Conservation (phyloP, 92 coral and sea anemone genomes). For the Epizoanthus stellaris region DNA sequence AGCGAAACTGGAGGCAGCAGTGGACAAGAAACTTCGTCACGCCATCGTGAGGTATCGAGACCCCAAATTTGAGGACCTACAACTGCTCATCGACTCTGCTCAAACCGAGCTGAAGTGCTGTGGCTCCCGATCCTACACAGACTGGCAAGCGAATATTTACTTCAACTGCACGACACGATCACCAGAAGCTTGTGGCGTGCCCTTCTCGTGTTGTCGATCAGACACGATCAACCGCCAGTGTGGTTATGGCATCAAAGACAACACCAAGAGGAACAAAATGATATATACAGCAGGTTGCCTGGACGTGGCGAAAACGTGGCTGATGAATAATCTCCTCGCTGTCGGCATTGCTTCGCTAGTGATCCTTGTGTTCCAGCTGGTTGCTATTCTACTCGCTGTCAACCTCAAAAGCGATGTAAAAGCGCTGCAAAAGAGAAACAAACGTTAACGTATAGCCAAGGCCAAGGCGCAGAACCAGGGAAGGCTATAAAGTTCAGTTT, state of each 20-base stretch:
- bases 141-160: slow-evolving; percentile 85
- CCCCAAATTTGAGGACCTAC: slow-evolving; percentile 72
- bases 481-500: no score
- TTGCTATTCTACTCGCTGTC: slow-evolving; percentile 61
- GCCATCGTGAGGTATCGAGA: slow-evolving; percentile 89
- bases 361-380: slow-evolving; percentile 49
- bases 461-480: background rate
- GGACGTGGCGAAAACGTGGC: slow-evolving; percentile 63
- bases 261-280: slow-evolving; percentile 15
- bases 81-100: slow-evolving; percentile 82
- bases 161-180: slow-evolving; percentile 80
- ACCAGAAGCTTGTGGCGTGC: slow-evolving; percentile 82
- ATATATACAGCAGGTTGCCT: slow-evolving; percentile 80
- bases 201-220: slow-evolving; percentile 82
- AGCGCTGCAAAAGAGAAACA: slow-evolving; percentile 36
- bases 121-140: slow-evolving; percentile 73
- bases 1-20: slow-evolving; percentile 59
- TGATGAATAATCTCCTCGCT: slow-evolving; percentile 57
- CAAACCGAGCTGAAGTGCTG: slow-evolving; percentile 86
- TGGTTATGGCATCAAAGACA: slow-evolving; percentile 65
- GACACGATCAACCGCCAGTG: slow-evolving; percentile 84
- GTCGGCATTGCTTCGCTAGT: slow-evolving; percentile 59
- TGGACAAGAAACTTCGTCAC: slow-evolving; percentile 80
- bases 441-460: slow-evolving; percentile 1
- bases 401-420: slow-evolving; percentile 60